Conservation (phyloP, 2,888 invertebrate species). For the Lithophane socia region DNA sequence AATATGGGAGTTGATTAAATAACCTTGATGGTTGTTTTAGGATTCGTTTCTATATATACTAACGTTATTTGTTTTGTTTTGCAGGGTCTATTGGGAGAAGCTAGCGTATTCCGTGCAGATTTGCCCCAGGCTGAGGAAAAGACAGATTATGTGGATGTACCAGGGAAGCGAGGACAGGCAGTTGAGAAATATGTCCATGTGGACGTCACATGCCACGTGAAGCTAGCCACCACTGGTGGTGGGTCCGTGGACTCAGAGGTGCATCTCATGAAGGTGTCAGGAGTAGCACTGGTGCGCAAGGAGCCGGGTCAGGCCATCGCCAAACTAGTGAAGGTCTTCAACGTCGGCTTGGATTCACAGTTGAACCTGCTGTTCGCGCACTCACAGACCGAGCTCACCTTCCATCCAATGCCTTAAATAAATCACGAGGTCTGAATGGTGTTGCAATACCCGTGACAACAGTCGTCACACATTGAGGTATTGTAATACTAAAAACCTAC, state of each 20-base stretch:
- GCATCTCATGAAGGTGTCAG: slow-evolving; percentile 92
- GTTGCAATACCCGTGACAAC: slow-evolving; percentile 75
- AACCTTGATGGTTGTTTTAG: slow-evolving; percentile 70
- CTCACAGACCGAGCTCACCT: slow-evolving; percentile 92
- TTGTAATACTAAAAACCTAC: slow-evolving; percentile 82
- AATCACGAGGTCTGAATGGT: slow-evolving; percentile 78
- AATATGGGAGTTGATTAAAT: slow-evolving; percentile 56
- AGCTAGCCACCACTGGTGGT: slow-evolving; percentile 90
- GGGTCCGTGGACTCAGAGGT: slow-evolving; percentile 90
- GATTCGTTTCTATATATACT: slow-evolving; percentile 65
- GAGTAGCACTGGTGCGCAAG: slow-evolving; percentile 92
- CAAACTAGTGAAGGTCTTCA: slow-evolving; percentile 91
- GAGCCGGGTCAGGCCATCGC: slow-evolving; percentile 90
- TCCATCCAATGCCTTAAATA: slow-evolving; percentile 90
- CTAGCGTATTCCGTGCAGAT: slow-evolving; percentile 92
- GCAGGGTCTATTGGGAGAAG: slow-evolving; percentile 91
- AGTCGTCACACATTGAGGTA: slow-evolving; percentile 67
- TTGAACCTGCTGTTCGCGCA: slow-evolving; percentile 92
- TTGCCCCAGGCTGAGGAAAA: slow-evolving; percentile 92
- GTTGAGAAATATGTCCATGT: slow-evolving; percentile 92
- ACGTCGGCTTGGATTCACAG: slow-evolving; percentile 93
- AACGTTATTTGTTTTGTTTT: slow-evolving; percentile 65
- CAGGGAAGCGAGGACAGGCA: slow-evolving; percentile 85
- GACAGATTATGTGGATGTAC: slow-evolving; percentile 90
- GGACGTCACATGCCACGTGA: slow-evolving; percentile 92